These are phyloP conservation scores for Nemotelus nigrinus DNA, from an alignment of 2,888 invertebrate genomes.

Conservation along the genomic window DNA sequence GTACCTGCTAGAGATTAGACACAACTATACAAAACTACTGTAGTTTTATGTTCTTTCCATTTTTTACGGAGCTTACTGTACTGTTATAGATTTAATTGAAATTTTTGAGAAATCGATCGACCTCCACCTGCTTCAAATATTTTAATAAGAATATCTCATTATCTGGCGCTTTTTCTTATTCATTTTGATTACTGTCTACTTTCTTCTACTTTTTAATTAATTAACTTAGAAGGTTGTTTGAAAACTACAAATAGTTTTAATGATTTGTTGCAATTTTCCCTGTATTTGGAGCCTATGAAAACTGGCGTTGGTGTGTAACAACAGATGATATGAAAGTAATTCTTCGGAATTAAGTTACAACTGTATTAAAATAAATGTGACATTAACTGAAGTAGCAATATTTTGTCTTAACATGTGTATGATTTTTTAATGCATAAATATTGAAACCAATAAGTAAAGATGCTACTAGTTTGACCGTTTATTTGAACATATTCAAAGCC, in stretches of 20 bases:
- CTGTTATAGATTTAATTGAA: slow-evolving; percentile 35
- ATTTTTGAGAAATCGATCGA: background rate
- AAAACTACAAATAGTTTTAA: background rate
- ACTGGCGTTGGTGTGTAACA: background rate
- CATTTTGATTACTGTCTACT: background rate
- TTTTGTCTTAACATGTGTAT: slow-evolving; percentile 11
- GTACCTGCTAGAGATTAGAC: slow-evolving; percentile 87
- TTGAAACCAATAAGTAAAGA: too few relatives aligned
- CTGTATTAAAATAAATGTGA: slow-evolving; percentile 36
- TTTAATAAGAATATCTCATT: background rate
- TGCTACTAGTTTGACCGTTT: too few relatives aligned
- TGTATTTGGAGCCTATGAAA: background rate
- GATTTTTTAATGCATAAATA: background rate
- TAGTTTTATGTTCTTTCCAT: slow-evolving; percentile 19
- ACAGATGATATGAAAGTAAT: slow-evolving; percentile 1
- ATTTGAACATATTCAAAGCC: too few relatives aligned
- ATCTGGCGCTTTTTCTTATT: background rate
- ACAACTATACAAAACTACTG: background rate
- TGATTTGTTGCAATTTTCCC: background rate
- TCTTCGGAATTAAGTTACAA: slow-evolving; percentile 23
- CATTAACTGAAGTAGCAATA: slow-evolving; percentile 24
- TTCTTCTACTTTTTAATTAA: too few relatives aligned
- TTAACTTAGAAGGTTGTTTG: background rate
- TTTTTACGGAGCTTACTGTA: slow-evolving; percentile 22
- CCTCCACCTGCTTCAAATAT: background rate